These are phyloP conservation scores for Lysandra bellargus DNA, from an alignment of 2,888 invertebrate genomes.

Conservation along the genomic window DNA sequence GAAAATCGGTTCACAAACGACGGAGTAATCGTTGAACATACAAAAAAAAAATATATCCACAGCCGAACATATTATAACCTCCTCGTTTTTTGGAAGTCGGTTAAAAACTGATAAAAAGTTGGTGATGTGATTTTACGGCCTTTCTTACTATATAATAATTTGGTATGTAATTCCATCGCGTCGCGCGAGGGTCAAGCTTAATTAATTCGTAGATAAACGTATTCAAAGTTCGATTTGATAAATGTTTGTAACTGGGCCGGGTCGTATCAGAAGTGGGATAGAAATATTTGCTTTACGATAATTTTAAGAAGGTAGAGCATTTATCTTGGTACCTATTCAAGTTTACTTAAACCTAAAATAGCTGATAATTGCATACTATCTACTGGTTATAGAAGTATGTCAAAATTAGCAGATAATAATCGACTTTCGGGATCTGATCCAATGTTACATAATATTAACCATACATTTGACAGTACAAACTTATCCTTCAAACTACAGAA, in stretches of 20 bases:
- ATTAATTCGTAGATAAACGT: slow-evolving; percentile 54
- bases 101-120: neutral
- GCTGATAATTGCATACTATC: neutral
- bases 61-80: too few species aligned
- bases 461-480: too few species aligned
- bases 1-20: too few species aligned
- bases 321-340: neutral
- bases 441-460: too few species aligned
- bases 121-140: neutral
- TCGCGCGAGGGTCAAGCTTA: slow-evolving; percentile 37
- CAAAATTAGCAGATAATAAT: neutral
- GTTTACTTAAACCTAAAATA: neutral
- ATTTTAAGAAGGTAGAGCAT: neutral
- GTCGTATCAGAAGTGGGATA: slow-evolving; percentile 16
- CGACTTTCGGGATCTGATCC: too few species aligned
- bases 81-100: too few species aligned
- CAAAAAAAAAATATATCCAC: too few species aligned
- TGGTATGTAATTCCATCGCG: neutral
- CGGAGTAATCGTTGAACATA: too few species aligned
- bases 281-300: slow-evolving; percentile 15
- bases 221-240: slow-evolving; percentile 67
- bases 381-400: neutral
- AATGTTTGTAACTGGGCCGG: slow-evolving; percentile 29
- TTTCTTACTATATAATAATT: neutral
- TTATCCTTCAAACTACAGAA: too few species aligned